These are phyloP conservation scores for Xiphorhynchus elegans DNA, from an alignment of 2,113 vertebrate genomes.

Conservation along the genomic window DNA sequence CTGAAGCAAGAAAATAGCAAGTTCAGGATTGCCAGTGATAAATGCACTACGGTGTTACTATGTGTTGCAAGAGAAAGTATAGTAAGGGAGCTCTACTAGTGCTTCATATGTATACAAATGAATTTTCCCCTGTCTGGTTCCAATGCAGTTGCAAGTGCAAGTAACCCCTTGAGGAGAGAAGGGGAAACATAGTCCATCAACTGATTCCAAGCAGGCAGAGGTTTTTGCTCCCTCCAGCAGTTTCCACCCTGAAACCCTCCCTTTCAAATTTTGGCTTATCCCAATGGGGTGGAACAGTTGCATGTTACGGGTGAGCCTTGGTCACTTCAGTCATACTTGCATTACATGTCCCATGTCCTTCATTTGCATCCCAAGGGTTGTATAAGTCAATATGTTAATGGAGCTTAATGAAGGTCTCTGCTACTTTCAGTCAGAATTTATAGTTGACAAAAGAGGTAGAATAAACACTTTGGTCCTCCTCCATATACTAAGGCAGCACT, in stretches of 20 bases:
- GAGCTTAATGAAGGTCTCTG: neutral
- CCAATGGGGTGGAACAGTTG: neutral
- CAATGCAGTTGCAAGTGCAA: neutral
- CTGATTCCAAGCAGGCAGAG: neutral
- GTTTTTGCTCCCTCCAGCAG: neutral
- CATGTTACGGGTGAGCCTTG: neutral
- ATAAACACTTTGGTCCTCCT: neutral
- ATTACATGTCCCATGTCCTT: neutral
- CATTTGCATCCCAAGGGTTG: neutral
- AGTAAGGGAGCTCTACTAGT: neutral
- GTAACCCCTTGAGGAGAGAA: neutral
- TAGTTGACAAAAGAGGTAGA: neutral
- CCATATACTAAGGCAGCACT: neutral
- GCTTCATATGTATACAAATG: neutral
- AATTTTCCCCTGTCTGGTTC: neutral
- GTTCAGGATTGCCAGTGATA: neutral
- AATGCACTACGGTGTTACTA: neutral
- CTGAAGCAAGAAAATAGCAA: neutral
- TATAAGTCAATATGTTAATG: neutral
- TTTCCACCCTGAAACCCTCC: neutral
- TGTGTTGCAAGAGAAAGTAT: neutral
- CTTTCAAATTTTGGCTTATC: neutral
- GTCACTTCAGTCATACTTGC: neutral
- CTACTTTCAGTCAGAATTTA: neutral
- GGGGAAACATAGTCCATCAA: neutral